Evolutionary conservation across 30 jellyfish, hydroid and myxozoan species (phyloP), one percentile per base, ranked within the genome.

Genomic region (Hydractinia symbiolongicarpus): DNA sequence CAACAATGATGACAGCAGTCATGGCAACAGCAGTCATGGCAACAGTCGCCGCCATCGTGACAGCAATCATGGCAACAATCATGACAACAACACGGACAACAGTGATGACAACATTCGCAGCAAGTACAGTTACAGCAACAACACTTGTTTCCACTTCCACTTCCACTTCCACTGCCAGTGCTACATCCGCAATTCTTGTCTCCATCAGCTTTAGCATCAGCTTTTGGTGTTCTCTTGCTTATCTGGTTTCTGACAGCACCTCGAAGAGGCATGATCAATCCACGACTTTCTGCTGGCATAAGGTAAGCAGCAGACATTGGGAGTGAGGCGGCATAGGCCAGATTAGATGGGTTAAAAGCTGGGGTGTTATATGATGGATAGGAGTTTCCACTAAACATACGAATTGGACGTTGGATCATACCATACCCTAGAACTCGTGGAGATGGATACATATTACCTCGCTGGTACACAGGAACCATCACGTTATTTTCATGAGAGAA

Each of bases 361-460:
- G 44, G 44, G 50, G 83, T 54, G 74, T 50, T 49, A 53, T 44
- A 77, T n/a, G 60, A 64, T 13, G 85, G 72, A 61, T 54, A 76
- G 15, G 79, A 72, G 16, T 44, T 61, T 15, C 17, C 30, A 11
- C 77, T 64, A 19, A 77, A 55, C 61, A 64, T 52, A 55, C 57
- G 60, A 9, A 77, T 9, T 54, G 85, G 85, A n/a, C 56, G 10
- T 30, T 53, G 85, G n/a, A 77, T 17, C 54, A 77, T 55, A 7
- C 85, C 80, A 55, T 55, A 77, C 19, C 85, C 85, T 15, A 77
- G 74, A 9, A 61, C 54, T 54, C 80, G 14, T n/a, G 74, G 74
- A n/a, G 40, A 64, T 7, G 85, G 85, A 21, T 60, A 55, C 19
- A 49, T 54, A 30, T 55, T 77, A 7, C 81, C 51, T 77, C 66